Evolutionary conservation across 1,140 invertebrate genomes (phyloP), one percentile per base, ranked within the genome.

Genomic region (Drosophila albomicans): DNA sequence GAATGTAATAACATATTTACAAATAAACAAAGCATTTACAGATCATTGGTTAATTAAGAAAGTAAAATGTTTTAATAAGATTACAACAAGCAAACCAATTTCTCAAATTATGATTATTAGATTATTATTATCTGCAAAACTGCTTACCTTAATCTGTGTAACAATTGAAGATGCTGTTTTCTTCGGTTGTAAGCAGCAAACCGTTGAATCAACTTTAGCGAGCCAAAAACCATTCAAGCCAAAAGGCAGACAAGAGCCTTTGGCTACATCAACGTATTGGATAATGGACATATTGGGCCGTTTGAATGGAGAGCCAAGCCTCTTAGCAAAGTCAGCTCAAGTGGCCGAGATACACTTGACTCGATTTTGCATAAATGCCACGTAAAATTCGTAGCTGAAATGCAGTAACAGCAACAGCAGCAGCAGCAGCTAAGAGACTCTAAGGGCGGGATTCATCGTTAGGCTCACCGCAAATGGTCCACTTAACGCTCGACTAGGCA

Each of bases 401-500:
- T 85, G 82, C 82, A 81, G 11, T 65, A 63, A 38, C 43, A 49
- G 58, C 20, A 45, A 49, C 10, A 15, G 32, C 16, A 20, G 57
- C 16, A 51, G 38, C 10, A 15, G 32, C 16, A 7, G 32, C 16
- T 32, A 6, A 51, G 38, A 38, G 69, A 15, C 11, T 11, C 8
- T 48, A 15, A 25, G 13, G 48, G 32, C 15, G 16, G 58, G 35
- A 70, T 49, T 45, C 67, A 45, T 71, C 58, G 65, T 63, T 75
- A 75, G 58, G 72, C 72, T 63, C 56, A 56, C 82, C 67, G 38
- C 78, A 86, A 86, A 70, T 73, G 75, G 43, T 74, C 82, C 82
- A 86, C 82, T 86, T 86, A 82, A 82, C 76, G 72, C 75, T 86
- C 70, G 82, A 87, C 75, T 86, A 82, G 75, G 79, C 75, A 85